Base-by-base conservation (phyloP, 2,113 vertebrate species). In the Camelus bactrianus region DNA sequence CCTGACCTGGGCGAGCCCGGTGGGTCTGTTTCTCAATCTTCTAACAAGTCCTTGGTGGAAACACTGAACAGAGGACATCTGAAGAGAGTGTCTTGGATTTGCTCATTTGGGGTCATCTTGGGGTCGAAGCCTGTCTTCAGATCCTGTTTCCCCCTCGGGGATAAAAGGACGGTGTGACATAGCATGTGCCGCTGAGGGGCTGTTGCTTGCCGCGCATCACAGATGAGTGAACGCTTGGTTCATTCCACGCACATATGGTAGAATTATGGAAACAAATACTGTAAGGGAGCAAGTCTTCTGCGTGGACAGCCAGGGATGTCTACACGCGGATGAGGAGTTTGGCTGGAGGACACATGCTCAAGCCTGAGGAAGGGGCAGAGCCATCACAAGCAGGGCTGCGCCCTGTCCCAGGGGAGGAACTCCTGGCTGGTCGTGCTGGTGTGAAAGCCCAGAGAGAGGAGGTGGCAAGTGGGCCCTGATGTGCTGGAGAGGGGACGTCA, bases 191-290 rank as follows among this genome's bases (percentile, higher is more conserved):
- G 38, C 30, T 65, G 50, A 5, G 16, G 65, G 62, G 52, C 88
- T 50, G 35, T n/a, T 19, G 48, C 73, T 50, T 16, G 28, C 64
- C 6, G 17, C 24, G 64, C 22, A 2, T 64, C 56, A 38, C 65
- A 70, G 46, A 79, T 19, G 5, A 20, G n/a, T 75, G 38, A 32
- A 28, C 13, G 20, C 26, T 58, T 35, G 26, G 7, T 9, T 5
- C 13, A 60, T 5, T 16, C 67, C 17, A 9, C 5, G 22, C 46
- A 22, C 9, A 5, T 32, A 10, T 0, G 0, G 13, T 20, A 42
- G 62, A 26, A 67, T 46, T 35, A 32, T 14, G 8, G 48, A 8
- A 30, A n/a, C 12, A 11, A 15, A 4, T 42, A 42, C 77, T 50
- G 35, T 8, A 9, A 20, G 24, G 79, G 62, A 52, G 14, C 10